Base-by-base conservation (phyloP, 1,140 invertebrate species). In the Zaprionus nigranus region DNA sequence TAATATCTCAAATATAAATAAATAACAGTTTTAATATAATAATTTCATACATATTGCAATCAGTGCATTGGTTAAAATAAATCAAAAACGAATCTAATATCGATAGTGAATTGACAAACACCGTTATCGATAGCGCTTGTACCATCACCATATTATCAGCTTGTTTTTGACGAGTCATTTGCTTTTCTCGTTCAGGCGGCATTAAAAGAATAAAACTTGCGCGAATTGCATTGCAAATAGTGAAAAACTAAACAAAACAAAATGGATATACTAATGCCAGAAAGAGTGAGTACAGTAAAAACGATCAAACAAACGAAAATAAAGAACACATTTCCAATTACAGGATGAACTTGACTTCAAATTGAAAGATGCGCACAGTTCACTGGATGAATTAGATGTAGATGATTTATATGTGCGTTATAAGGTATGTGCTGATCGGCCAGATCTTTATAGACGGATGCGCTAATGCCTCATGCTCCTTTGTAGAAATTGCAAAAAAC, bases 361-460 rank as follows among this genome's bases (percentile, higher is more conserved):
- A 79, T 94, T 93, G 36, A 94, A 94, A 80, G 94, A 94, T 69
- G 93, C 94, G 53, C 92, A 93, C 43, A 93, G 93, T 75, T 93
- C 93, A 36, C 93, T 95, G 51, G 96, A 98, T 91, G 97, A 97
- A 85, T 91, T 97, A 65, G 97, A 98, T 93, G 94, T 96, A 24
- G 97, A 98, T 93, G 98, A 98, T 95, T 94, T 98, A 36, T 99
- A 98, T 92, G 98, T 97, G 17, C 98, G 97, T 93, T 99, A 97
- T 86, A 99, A 98, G 95, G 97, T 97, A 94, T 73, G 51, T 28
- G 9, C 3, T n/a, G 2, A 11, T 38, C 28, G 13, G 2, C 20
- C 6, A 54, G 24, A 26, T 2, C 9, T 5, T 57, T 12, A 1
- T 36, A 17, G 4, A 2, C 34, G 15, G 11, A 12, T 20, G 4